A percentile compares a stretch with the other conserved stretches of the same genome.
Evolutionary conservation across 2,113 vertebrate species (phyloP).

Genomic region (Pluvianellus socialis): DNA sequence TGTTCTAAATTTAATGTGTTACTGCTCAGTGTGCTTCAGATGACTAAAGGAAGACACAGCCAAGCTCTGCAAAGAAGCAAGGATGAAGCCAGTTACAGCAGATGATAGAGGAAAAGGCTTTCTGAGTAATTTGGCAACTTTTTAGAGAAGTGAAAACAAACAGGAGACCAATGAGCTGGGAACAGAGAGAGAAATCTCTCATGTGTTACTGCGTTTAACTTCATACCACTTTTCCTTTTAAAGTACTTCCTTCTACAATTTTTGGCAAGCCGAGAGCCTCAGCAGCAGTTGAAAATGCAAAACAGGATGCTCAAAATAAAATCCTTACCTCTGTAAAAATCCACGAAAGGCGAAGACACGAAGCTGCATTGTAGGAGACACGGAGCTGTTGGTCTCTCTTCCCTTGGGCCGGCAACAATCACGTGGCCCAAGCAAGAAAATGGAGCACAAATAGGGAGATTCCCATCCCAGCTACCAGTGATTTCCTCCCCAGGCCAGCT

Average conservation of each 20-base stretch:
- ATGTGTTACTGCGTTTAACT: neutral
- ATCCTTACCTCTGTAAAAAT: neutral
- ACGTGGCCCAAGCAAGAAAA: neutral
- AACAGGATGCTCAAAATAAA: neutral
- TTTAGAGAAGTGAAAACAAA: neutral
- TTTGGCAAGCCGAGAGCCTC: neutral
- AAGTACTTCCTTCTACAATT: neutral
- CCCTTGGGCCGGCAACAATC: rapidly evolving
- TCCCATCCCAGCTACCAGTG: neutral
- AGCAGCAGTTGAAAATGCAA: neutral
- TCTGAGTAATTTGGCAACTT: neutral
- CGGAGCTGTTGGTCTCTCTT: rapidly evolving
- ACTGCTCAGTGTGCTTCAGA: neutral
- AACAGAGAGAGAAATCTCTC: neutral
- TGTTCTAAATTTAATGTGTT: rapidly evolving
- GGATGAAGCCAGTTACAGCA: neutral
- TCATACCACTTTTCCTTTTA: too few species aligned
- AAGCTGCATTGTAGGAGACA: neutral
- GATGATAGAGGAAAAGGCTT: neutral
- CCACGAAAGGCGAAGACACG: neutral
- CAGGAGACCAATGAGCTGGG: neutral
- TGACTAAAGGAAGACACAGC: neutral
- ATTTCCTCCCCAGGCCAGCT: neutral
- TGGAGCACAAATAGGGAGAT: rapidly evolving
- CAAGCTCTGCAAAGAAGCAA: neutral